These are phyloP conservation scores for Dipodomys spectabilis DNA, from an alignment of 2,113 vertebrate genomes.

Conservation along the genomic window DNA sequence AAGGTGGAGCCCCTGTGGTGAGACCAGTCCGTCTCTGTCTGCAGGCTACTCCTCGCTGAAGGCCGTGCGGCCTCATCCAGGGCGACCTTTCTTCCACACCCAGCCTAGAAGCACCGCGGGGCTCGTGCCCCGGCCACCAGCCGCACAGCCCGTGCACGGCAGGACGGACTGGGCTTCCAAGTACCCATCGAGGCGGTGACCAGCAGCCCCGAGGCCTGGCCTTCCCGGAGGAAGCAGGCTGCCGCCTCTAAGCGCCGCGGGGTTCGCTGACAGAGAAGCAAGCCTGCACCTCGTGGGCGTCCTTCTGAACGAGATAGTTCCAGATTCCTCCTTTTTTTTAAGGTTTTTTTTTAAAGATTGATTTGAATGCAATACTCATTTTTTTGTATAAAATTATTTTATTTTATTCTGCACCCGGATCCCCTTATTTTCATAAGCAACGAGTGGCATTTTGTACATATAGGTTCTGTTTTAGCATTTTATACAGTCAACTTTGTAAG, in stretches of 20 bases:
- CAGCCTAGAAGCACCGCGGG: slow-evolving; percentile 89
- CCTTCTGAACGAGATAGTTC: slow-evolving; percentile 76
- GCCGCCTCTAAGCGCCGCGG: too few relatives aligned
- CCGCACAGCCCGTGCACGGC: slow-evolving; percentile 90
- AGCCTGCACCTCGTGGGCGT: slow-evolving; percentile 58
- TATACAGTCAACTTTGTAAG: slow-evolving; percentile 86
- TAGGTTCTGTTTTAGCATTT: slow-evolving; percentile 84
- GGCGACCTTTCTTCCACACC: slow-evolving; percentile 85
- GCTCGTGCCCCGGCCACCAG: slow-evolving; percentile 85
- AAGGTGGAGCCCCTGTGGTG: background rate
- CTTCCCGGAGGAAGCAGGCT: too few relatives aligned
- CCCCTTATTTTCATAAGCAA: slow-evolving; percentile 87
- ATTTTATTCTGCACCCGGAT: slow-evolving; percentile 86
- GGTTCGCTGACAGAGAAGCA: slow-evolving; percentile 1
- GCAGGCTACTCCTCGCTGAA: slow-evolving; percentile 93
- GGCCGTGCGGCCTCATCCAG: slow-evolving; percentile 87
- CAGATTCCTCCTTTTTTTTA: slow-evolving; percentile 66
- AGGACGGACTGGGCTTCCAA: slow-evolving; percentile 95
- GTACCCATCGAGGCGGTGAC: slow-evolving; percentile 91
- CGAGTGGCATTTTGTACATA: slow-evolving; percentile 86
- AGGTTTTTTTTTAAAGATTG: slow-evolving; percentile 78
- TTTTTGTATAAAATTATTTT: slow-evolving; percentile 88
- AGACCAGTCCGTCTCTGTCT: slow-evolving; percentile 29
- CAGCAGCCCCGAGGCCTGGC: background rate
- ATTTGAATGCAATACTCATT: slow-evolving; percentile 81